Evolutionary conservation across 2,797 vertebrate genomes (phyloP).

Genomic region (Stomatorhinus walkeri): DNA sequence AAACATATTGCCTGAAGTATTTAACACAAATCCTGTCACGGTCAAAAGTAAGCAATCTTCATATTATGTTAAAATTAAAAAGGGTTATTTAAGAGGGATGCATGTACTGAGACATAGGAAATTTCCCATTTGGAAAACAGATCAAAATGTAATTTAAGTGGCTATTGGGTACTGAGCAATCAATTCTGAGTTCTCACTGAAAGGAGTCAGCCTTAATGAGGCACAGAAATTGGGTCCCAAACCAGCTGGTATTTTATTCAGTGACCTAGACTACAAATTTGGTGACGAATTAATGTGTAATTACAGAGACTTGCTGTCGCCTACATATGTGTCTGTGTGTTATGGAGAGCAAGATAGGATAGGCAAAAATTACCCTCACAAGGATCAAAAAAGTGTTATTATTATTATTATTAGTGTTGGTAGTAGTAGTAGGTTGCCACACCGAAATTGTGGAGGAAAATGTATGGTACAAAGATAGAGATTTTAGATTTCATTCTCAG

Average conservation of each 20-base stretch:
- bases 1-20: not conserved
- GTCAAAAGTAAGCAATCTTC: not conserved
- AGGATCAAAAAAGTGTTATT: not conserved
- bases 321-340: not conserved
- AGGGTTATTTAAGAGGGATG: not conserved
- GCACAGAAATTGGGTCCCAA: not conserved
- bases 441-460: not conserved
- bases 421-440: not conserved
- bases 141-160: not conserved
- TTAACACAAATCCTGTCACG: not conserved
- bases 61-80: not conserved
- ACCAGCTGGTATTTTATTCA: not conserved
- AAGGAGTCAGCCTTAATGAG: not conserved
- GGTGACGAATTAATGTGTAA: not conserved
- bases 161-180: not conserved
- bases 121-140: not conserved
- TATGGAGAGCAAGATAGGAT: not conserved
- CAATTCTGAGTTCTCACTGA: not conserved
- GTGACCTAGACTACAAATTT: slow-evolving; percentile 2
- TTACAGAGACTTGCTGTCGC: not conserved
- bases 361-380: not conserved
- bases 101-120: not conserved
- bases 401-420: not conserved
- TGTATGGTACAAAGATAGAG: not conserved
- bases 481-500: not conserved